These are phyloP conservation scores for Agonopterix alstromeriana DNA, from an alignment of 2,888 invertebrate genomes.

Conservation along the genomic window DNA sequence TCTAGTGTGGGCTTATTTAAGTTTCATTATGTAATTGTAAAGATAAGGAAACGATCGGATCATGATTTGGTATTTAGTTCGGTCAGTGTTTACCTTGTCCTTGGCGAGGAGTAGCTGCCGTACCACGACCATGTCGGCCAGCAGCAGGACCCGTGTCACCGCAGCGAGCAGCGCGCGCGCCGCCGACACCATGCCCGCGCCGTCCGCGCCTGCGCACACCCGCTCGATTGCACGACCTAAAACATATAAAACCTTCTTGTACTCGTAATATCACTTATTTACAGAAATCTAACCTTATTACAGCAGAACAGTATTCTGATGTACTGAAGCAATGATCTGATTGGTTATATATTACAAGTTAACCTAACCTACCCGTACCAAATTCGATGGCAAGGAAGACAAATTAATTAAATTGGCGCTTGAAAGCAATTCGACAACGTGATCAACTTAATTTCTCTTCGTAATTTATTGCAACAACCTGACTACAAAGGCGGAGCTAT, in stretches of 20 bases:
- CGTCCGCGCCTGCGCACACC: conserved; percentile 87
- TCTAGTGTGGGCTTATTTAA: conserved; percentile 1
- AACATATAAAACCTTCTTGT: too few species aligned
- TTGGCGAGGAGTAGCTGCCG: conserved; percentile 96
- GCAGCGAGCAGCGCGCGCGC: conserved; percentile 95
- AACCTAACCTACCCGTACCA: too few species aligned
- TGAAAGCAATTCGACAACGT: too few species aligned
- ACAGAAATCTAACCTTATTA: too few species aligned
- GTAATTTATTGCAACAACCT: conserved; percentile 39
- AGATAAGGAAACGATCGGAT: neutral
- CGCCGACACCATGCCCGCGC: conserved; percentile 90
- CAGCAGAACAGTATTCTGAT: too few species aligned
- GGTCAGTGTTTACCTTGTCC: conserved; percentile 84
- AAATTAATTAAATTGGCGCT: too few species aligned
- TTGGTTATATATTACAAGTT: too few species aligned
- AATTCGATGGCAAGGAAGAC: too few species aligned
- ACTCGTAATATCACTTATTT: too few species aligned
- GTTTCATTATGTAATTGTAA: neutral
- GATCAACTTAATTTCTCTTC: neutral
- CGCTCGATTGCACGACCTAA: conserved; percentile 94
- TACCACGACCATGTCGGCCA: conserved; percentile 98
- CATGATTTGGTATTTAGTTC: too few species aligned
- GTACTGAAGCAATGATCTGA: too few species aligned
- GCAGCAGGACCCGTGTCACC: conserved; percentile 94
- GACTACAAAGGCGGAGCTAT: conserved; percentile 28